Evolutionary conservation across 2,113 vertebrate species (phyloP).

Genomic region (Motacilla tschutschensis): DNA sequence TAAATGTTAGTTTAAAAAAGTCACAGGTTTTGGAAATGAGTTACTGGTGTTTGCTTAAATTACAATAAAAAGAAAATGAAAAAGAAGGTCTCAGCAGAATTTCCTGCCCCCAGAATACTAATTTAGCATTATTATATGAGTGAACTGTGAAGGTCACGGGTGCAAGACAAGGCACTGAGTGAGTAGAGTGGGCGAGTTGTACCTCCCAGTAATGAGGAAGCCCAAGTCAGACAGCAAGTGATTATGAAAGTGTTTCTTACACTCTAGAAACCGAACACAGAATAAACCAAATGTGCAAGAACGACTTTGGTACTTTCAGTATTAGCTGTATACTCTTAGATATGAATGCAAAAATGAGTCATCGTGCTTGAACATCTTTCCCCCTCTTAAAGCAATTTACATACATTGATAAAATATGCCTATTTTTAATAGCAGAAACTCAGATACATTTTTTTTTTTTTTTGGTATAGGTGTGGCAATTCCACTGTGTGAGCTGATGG

Average conservation of each 20-base stretch:
- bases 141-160: background rate
- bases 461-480: background rate
- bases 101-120: background rate
- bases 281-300: constrained; percentile 15
- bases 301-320: background rate
- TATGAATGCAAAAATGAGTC: constrained; percentile 37
- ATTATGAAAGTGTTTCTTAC: background rate
- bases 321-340: constrained; percentile 26
- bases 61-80: background rate
- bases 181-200: background rate
- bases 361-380: constrained; percentile 25
- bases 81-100: background rate
- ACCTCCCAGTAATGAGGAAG: constrained; percentile 20
- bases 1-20: background rate
- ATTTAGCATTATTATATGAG: background rate
- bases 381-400: constrained; percentile 11
- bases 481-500: accelerated
- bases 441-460: background rate
- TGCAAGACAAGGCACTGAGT: background rate
- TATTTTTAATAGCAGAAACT: constrained; percentile 39
- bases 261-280: background rate
- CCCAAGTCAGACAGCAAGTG: constrained; percentile 12
- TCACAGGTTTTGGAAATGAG: background rate
- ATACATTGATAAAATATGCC: constrained; percentile 29
- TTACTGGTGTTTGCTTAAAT: background rate